A percentile compares a stretch with the other conserved stretches of the same genome.
Evolutionary conservation across 2,113 vertebrate species (phyloP).

Genomic region (Pelodiscus sinensis): DNA sequence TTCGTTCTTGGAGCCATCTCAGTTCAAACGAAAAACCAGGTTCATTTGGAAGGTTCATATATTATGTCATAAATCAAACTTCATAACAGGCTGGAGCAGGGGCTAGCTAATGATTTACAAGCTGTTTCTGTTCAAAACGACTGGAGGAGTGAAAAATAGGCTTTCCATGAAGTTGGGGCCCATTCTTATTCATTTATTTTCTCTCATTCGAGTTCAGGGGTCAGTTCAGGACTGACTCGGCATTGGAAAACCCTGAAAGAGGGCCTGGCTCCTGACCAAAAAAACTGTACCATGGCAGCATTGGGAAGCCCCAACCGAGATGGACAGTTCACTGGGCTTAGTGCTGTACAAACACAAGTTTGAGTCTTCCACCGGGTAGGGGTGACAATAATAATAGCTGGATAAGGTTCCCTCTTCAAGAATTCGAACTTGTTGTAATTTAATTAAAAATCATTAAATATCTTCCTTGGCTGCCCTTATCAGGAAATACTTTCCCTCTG

Average conservation of each 20-base stretch:
- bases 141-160: rapidly evolving
- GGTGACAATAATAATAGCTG: neutral
- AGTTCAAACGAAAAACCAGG: neutral
- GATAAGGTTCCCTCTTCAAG: neutral
- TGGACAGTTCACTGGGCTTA: neutral
- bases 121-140: neutral
- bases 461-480: neutral
- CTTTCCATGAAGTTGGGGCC: neutral
- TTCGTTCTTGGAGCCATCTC: slow-evolving; percentile 31
- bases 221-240: too few relatives aligned
- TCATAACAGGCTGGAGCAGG: neutral
- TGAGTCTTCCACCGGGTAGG: neutral
- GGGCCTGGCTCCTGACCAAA: neutral
- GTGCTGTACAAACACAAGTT: neutral
- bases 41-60: slow-evolving; percentile 27
- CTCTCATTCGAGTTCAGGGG: neutral
- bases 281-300: neutral
- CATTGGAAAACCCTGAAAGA: neutral
- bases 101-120: neutral
- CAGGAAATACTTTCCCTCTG: neutral
- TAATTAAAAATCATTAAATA: neutral
- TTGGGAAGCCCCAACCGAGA: neutral
- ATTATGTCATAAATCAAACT: neutral
- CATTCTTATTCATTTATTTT: neutral
- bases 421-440: too few relatives aligned